Evolutionary conservation across 2,113 vertebrate genomes (phyloP).

Genomic region (Balaeniceps rex): DNA sequence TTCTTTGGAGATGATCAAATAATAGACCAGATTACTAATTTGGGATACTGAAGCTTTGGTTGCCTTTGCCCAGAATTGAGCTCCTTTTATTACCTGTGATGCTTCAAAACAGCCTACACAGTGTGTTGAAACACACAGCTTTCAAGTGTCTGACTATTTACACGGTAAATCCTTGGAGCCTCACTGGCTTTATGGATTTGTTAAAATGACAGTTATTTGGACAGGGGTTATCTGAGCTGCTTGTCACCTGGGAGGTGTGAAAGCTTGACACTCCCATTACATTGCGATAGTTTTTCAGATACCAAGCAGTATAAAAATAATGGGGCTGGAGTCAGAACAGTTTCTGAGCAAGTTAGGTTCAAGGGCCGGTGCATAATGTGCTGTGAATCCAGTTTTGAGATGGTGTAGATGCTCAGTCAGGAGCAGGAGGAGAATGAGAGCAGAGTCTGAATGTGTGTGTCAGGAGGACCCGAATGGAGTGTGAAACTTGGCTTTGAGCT

Average conservation of each 20-base stretch:
- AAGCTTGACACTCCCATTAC: not conserved
- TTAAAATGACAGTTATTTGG: not conserved
- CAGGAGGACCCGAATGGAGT: not conserved
- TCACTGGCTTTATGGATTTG: not conserved
- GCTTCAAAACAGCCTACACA: not conserved
- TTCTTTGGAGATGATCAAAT: not conserved
- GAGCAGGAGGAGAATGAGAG: not conserved
- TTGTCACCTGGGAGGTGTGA: not conserved
- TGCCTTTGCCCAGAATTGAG: not conserved
- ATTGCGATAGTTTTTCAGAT: not conserved
- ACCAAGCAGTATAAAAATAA: not conserved
- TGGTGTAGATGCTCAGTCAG: rapidly evolving
- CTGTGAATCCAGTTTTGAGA: not conserved
- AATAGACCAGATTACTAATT: not conserved
- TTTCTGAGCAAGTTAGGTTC: not conserved
- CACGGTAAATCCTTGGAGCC: not conserved
- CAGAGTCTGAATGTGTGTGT: not conserved
- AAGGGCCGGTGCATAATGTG: not conserved
- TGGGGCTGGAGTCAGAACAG: not conserved
- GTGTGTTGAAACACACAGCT: not conserved
- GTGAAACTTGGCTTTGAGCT: not conserved
- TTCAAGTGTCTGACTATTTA: not conserved
- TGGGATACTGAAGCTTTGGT: not conserved
- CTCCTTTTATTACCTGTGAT: not conserved
- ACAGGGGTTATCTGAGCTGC: not conserved